Percentiles rank a stretch among this genome's conserved stretches.
phyloP scores from a whole-genome alignment of 2,113 vertebrate genomes.

The Brachyhypopomus occidentalis region DNA sequence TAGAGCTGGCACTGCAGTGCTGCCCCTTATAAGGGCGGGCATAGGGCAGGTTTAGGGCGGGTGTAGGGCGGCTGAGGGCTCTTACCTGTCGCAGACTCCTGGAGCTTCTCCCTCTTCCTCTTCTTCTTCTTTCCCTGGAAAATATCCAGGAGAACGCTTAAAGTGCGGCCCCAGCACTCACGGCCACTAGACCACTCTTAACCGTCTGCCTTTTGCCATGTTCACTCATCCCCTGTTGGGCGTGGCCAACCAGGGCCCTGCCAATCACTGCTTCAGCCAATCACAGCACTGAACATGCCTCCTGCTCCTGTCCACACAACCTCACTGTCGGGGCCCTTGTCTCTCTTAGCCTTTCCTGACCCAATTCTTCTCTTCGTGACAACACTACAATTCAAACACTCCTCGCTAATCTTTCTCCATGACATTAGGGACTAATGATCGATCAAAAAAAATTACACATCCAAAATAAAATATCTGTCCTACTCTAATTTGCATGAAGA shows the following conservation, averaged over 20 bases:
- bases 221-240: constrained; percentile 74
- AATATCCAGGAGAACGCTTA: constrained; percentile 74
- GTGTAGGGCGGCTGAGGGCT: not conserved
- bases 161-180: constrained; percentile 80
- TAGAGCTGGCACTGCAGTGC: not conserved
- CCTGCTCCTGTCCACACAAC: too few relatives aligned
- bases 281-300: constrained; percentile 40
- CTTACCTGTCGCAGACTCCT: constrained; percentile 94
- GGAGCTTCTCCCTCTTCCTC: constrained; percentile 99
- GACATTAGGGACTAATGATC: constrained; percentile 60
- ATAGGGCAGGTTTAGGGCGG: too few relatives aligned
- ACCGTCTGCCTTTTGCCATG: constrained; percentile 73
- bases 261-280: constrained; percentile 59
- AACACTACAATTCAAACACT: constrained; percentile 6
- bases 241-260: constrained; percentile 63
- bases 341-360: constrained; percentile 3
- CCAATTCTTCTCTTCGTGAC: not conserved
- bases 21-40: not conserved
- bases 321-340: not conserved
- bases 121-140: constrained; percentile 99
- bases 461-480: constrained; percentile 55
- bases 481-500: constrained; percentile 61
- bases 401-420: constrained; percentile 1
- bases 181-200: constrained; percentile 75
- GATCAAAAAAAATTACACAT: constrained; percentile 63